A percentile compares a stretch with the other conserved stretches of the same genome.
Conservation (phyloP, 1,140 invertebrate species). For the Propsilocerus akamusi region DNA sequence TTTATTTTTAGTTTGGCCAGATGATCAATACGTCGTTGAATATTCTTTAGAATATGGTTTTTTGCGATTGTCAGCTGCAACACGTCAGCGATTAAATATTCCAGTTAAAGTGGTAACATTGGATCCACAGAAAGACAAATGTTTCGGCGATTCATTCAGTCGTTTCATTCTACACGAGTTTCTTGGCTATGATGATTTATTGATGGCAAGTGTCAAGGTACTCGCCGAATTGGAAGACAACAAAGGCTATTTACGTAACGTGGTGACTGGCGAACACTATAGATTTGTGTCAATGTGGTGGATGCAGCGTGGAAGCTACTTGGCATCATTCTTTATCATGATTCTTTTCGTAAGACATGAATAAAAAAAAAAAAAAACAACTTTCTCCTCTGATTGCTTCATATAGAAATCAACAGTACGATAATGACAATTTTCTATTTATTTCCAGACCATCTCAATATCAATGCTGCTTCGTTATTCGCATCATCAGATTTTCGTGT, state of each 20-base stretch:
- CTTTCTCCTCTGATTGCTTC: no score
- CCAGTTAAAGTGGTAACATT: slow-evolving; percentile 83
- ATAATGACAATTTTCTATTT: slow-evolving; percentile 16
- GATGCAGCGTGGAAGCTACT: slow-evolving; percentile 81
- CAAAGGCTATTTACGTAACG: slow-evolving; percentile 75
- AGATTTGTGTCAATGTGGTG: slow-evolving; percentile 96
- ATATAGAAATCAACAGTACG: background rate
- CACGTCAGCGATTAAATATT: slow-evolving; percentile 70
- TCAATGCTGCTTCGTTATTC: slow-evolving; percentile 96
- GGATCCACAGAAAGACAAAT: slow-evolving; percentile 72
- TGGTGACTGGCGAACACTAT: slow-evolving; percentile 62
- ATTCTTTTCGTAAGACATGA: slow-evolving; percentile 85
- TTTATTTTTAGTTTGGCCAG: slow-evolving; percentile 23
- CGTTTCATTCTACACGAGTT: slow-evolving; percentile 81
- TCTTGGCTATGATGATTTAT: slow-evolving; percentile 88
- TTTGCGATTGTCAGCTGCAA: slow-evolving; percentile 68
- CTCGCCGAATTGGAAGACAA: slow-evolving; percentile 92
- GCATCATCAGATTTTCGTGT: slow-evolving; percentile 97
- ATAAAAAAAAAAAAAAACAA: no score
- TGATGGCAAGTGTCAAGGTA: slow-evolving; percentile 91
- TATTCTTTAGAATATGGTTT: slow-evolving; percentile 96
- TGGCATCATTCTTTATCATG: slow-evolving; percentile 93
- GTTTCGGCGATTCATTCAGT: slow-evolving; percentile 86
- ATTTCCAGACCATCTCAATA: slow-evolving; percentile 88
- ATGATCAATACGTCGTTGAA: slow-evolving; percentile 93